Evolutionary conservation across 2,797 vertebrate genomes (phyloP), one percentile per base, ranked within the genome.

Genomic region (Anas bahamensis): DNA sequence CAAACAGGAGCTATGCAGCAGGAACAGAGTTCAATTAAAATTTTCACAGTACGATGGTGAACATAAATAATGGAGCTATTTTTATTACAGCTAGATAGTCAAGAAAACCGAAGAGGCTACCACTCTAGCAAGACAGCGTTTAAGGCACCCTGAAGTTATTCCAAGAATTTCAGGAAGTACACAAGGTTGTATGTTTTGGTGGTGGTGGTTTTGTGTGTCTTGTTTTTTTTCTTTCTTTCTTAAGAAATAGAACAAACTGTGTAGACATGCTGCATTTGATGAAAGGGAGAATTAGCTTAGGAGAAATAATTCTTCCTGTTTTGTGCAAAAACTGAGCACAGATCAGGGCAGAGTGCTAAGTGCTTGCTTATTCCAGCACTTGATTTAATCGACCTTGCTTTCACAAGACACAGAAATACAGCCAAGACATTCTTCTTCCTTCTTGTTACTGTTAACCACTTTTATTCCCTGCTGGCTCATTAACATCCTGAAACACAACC

Each of bases 41-140:
- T 37, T 78, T 17, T 8, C 57, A 21, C 23, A 41, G 31, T 6
- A 37, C 29, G 66, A 41, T 3, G 6, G 10, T 44, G 21, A 83
- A 66, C 0, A 0, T 4, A 69, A 53, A 46, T 0, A 29, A 68
- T 0, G 2, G 10, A 59, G 28, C 29, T 60, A 17, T 50, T 65
- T 78, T 60, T 59, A 76, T 73, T 66, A 73, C 17, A 18, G 75
- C 13, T 79, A 61, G 41, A 57, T 84, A 73, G 42, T n/a, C 24
- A 74, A 60, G 13, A 86, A 79, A 73, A 66, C 17, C 31, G 13
- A 31, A 76, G 14, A 72, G 37, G 15, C 22, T 48, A 6, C n/a
- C 48, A 64, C 41, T 81, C 29, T 23, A 48, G 42, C n/a, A 66
- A 0, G 0, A 70, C 24, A 76, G 48, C 13, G 37, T 61, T 89